A percentile compares a stretch with the other conserved stretches of the same genome.
Conservation (phyloP, 2,888 invertebrate genomes). For the Ganaspis brasiliensis region DNA sequence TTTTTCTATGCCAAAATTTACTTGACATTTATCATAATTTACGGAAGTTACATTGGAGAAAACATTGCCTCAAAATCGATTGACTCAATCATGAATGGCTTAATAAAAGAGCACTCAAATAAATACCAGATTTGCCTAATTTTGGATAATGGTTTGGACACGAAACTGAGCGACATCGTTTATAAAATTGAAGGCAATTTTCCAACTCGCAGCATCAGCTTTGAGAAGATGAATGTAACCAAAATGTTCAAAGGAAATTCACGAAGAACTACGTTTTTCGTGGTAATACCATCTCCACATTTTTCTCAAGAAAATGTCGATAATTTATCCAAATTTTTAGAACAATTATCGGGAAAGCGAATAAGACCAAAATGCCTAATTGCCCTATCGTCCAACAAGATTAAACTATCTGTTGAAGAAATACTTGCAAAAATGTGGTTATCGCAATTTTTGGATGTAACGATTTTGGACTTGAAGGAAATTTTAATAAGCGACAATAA, state of each 20-base stretch:
- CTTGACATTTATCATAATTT: not conserved
- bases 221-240: not conserved
- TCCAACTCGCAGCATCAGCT: constrained; percentile 3
- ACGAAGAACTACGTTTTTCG: not conserved
- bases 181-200: not conserved
- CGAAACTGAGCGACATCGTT: not conserved
- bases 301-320: not conserved
- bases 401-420: not conserved
- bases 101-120: not conserved
- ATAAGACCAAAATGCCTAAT: not conserved
- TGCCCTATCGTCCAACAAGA: not conserved
- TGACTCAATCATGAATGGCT: not conserved
- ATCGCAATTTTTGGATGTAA: not conserved
- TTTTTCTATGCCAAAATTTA: not conserved
- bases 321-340: not conserved
- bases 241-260: not conserved
- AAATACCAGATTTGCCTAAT: not conserved
- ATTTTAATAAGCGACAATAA: not conserved
- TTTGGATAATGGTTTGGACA: not conserved
- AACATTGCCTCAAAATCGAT: not conserved
- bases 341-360: not conserved
- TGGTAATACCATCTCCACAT: not conserved
- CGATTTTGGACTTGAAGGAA: not conserved
- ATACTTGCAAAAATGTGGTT: not conserved
- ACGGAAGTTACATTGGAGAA: no score